Evolutionary conservation across 2,888 invertebrate species (phyloP).

Genomic region (Panopea generosa): DNA sequence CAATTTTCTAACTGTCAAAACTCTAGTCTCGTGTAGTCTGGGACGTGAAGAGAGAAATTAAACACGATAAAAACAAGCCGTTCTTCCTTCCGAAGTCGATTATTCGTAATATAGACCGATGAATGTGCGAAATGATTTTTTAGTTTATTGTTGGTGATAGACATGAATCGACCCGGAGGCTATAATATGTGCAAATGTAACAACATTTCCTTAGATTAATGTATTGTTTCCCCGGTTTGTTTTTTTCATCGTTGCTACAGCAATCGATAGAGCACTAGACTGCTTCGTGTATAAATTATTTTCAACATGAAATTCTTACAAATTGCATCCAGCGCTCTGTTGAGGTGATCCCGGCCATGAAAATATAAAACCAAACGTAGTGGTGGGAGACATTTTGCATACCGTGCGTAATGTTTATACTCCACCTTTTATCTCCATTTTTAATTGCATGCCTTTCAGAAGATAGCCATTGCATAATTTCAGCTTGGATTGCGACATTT

Average conservation of each 20-base stretch:
- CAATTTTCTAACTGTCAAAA: constrained; percentile 80
- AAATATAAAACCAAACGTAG: too few relatives aligned
- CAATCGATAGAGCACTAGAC: constrained; percentile 29
- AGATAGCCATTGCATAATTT: too few relatives aligned
- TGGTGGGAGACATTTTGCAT: too few relatives aligned
- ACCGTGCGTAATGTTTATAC: too few relatives aligned
- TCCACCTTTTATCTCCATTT: too few relatives aligned
- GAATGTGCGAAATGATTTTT: constrained; percentile 38
- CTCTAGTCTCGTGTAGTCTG: constrained; percentile 68
- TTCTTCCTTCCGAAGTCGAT: constrained; percentile 70
- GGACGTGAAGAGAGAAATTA: constrained; percentile 75
- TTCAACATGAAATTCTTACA: not conserved
- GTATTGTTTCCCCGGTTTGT: constrained; percentile 63
- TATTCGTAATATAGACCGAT: constrained; percentile 60
- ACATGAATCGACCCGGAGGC: constrained; percentile 43
- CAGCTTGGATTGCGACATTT: too few relatives aligned
- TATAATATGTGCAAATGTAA: constrained; percentile 53
- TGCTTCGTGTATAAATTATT: constrained; percentile 23
- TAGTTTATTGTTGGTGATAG: constrained; percentile 37
- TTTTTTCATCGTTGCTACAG: constrained; percentile 38
- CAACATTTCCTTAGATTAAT: constrained; percentile 72
- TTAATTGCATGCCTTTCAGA: too few relatives aligned
- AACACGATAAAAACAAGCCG: constrained; percentile 64
- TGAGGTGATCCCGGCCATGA: too few relatives aligned
- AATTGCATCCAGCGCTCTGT: too few relatives aligned